A percentile compares a stretch with the other conserved stretches of the same genome.
Conservation (phyloP, 2,888 invertebrate species). For the Iphiclides podalirius region DNA sequence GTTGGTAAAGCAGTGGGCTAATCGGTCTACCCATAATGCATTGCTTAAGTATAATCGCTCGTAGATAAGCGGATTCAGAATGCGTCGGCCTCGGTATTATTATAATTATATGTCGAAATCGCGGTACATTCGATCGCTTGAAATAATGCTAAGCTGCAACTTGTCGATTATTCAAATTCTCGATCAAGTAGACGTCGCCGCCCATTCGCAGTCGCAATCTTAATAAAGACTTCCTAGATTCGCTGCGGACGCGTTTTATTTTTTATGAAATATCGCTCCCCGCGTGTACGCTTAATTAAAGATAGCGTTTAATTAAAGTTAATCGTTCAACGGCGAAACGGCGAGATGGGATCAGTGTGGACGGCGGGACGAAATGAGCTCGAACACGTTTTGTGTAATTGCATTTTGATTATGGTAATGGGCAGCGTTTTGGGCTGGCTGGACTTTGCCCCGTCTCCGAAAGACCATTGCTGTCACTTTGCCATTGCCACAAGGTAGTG, state of each 20-base stretch:
- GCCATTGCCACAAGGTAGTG: too few species aligned
- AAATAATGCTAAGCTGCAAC: conserved; percentile 61
- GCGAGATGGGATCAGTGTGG: conserved; percentile 45
- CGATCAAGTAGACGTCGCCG: conserved; percentile 61
- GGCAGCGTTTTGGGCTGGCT: conserved; percentile 10
- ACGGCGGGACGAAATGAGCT: conserved; percentile 25
- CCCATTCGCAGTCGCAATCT: conserved; percentile 76
- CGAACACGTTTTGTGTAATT: conserved; percentile 30
- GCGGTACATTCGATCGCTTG: conserved; percentile 49
- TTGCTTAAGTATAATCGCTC: conserved; percentile 1
- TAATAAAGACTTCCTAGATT: conserved; percentile 78
- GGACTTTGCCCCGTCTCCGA: too few species aligned
- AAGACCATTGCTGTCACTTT: too few species aligned
- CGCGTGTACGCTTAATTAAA: conserved; percentile 67
- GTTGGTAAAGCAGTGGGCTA: not conserved
- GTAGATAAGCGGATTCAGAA: conserved; percentile 42
- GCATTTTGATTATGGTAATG: conserved; percentile 31
- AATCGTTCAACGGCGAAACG: conserved; percentile 55
- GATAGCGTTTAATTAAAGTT: conserved; percentile 71
- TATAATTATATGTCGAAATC: conserved; percentile 48
- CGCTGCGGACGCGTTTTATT: conserved; percentile 60
- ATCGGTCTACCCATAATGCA: not conserved
- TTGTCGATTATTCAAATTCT: conserved; percentile 71
- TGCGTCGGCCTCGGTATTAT: conserved; percentile 35
- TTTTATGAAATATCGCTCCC: conserved; percentile 57